Base-by-base conservation (phyloP, 2,888 invertebrate genomes). In the Caenorhabditis doughertyi region DNA sequence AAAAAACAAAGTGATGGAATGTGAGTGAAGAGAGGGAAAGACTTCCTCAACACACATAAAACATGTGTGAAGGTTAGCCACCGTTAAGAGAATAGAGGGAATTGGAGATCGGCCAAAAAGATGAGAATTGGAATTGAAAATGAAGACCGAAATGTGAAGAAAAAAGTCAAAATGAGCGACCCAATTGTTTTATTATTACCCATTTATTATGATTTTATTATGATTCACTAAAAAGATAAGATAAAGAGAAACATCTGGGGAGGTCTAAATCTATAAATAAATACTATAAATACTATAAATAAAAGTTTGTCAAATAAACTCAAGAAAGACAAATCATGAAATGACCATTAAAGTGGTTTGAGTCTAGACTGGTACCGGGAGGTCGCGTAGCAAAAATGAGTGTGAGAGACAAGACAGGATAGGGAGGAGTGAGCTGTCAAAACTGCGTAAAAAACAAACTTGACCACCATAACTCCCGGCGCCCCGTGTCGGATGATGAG, bases 381-480 rank as follows among this genome's bases (percentile, higher is more conserved):
- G 65, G 65, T 65, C 65, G 65, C 42, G 42, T 51, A 27, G 29
- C 49, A 53, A 25, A 76, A 65, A 53, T 65, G 74, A 74, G n/a
- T n/a, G 60, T 18, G 67, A 76, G 51, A 56, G 53, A 67, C 58
- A 67, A 44, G 56, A 58, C 44, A 27, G 21, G n/a, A 32, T 29
- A 32, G 58, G 74, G 29, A 27, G 25, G 39, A 56, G 65, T 67
- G 77, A 77, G 68, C 77, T 77, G 77, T 77, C 77, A 77, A 77
- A 76, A 77, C 60, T 70, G 77, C 65, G 65, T 77, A 68, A 77
- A 74, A 68, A 68, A 77, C 68, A 77, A 77, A 77, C 77, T 76
- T 68, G 67, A 68, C 65, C 65, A 74, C 56, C 39, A 42, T 23
- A 39, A 53, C 29, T 32, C 49, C n/a, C n/a, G 23, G 35, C 42